A percentile compares a stretch with the other conserved stretches of the same genome.
phyloP scores from a whole-genome alignment of 2,797 vertebrate species.

The Artibeus lituratus region DNA sequence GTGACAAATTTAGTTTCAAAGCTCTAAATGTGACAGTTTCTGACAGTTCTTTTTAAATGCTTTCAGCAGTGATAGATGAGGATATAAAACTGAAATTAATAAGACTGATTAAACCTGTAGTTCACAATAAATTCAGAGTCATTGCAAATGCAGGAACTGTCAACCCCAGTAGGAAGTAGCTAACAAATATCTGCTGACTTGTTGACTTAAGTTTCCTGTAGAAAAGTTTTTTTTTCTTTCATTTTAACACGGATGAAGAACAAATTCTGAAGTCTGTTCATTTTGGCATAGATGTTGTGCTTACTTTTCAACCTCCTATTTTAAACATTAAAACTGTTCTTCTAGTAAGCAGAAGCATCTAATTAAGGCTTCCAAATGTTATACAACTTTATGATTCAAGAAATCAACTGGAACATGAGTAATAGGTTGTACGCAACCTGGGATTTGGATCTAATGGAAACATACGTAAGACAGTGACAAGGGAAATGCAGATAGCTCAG shows the following conservation, averaged over 20 bases:
- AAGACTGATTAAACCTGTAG: background rate
- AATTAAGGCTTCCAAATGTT: constrained; percentile 65
- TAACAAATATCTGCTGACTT: background rate
- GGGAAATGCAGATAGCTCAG: constrained; percentile 36
- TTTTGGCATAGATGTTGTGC: background rate
- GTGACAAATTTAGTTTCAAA: background rate
- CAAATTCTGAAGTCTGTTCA: background rate
- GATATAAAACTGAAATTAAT: background rate
- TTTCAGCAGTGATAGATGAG: background rate
- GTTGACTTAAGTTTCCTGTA: background rate
- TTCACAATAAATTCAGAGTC: background rate
- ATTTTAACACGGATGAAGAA: constrained; percentile 18
- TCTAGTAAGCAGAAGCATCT: constrained; percentile 38
- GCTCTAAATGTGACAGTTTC: background rate
- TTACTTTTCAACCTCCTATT: background rate
- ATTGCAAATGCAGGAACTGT: background rate
- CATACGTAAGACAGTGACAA: constrained; percentile 49
- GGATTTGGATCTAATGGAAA: constrained; percentile 57
- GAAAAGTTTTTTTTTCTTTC: background rate
- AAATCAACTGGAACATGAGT: constrained; percentile 58
- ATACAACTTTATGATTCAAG: constrained; percentile 54
- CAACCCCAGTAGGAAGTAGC: background rate
- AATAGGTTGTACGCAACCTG: constrained; percentile 57
- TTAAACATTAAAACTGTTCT: constrained; percentile 42
- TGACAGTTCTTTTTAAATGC: background rate